Percentiles rank a stretch among this genome's conserved stretches.
Evolutionary conservation across 2,113 vertebrate species (phyloP).

Genomic region (Myrmecobius fasciatus): DNA sequence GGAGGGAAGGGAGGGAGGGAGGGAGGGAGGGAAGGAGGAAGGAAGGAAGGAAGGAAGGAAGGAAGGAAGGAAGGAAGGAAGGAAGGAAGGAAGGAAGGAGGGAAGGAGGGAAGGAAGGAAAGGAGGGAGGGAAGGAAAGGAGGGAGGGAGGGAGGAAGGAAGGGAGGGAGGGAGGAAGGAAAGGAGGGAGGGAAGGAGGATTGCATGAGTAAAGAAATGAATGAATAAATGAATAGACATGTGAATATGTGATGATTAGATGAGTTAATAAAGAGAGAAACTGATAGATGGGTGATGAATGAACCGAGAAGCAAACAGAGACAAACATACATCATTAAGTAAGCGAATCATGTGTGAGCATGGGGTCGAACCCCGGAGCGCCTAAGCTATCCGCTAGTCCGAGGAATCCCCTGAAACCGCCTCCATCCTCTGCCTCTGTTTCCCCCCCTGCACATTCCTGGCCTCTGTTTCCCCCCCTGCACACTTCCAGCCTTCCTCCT

Average conservation of each 20-base stretch:
- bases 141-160: slow-evolving; percentile 4
- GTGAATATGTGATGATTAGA: neutral
- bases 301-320: too few relatives aligned
- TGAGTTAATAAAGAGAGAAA: neutral
- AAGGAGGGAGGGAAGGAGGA: neutral
- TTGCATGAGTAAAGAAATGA: neutral
- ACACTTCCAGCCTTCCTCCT: neutral
- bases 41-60: neutral
- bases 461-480: too few relatives aligned
- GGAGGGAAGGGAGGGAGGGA: neutral
- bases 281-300: neutral
- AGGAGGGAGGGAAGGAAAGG: neutral
- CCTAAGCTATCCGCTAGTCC: neutral
- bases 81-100: neutral
- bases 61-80: neutral
- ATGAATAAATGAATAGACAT: neutral
- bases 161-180: neutral
- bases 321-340: neutral
- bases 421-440: too few relatives aligned
- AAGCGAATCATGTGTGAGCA: neutral
- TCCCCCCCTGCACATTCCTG: too few relatives aligned
- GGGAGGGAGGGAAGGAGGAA: neutral
- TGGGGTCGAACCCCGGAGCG: too few relatives aligned
- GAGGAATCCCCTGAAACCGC: too few relatives aligned
- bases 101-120: neutral